A percentile compares a stretch with the other conserved stretches of the same genome.
These are phyloP conservation scores for Ciconia boyciana DNA, from an alignment of 2,113 vertebrate species.

Conservation along the genomic window DNA sequence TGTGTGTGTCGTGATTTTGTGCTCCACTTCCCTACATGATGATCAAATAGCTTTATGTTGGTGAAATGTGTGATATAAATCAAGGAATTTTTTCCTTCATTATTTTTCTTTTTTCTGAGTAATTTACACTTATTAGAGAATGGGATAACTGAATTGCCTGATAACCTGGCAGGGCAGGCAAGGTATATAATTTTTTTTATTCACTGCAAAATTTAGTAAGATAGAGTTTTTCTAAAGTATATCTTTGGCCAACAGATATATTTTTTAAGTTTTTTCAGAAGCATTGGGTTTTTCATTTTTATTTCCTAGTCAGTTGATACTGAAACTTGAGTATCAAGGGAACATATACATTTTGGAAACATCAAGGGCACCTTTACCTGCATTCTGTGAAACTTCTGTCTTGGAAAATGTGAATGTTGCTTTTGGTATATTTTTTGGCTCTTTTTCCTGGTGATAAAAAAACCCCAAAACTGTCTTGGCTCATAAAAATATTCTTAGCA, in stretches of 20 bases:
- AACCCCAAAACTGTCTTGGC: background rate
- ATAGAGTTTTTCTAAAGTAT: background rate
- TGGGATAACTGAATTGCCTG: background rate
- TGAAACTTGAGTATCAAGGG: background rate
- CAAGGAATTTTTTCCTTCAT: background rate
- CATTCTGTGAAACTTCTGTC: background rate
- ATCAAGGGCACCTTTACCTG: background rate
- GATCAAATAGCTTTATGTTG: background rate
- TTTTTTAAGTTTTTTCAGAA: background rate
- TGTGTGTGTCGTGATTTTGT: background rate
- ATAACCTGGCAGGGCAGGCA: background rate
- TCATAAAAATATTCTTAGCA: background rate
- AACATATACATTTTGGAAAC: background rate
- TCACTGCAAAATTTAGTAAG: background rate
- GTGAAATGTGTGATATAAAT: background rate
- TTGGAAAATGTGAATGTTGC: background rate
- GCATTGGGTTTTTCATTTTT: background rate
- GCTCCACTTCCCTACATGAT: background rate
- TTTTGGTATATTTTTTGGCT: background rate
- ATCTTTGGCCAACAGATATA: background rate
- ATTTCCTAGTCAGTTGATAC: background rate
- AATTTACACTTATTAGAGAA: background rate
- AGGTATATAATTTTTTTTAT: background rate
- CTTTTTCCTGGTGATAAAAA: background rate
- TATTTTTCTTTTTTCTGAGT: background rate